A percentile compares a stretch with the other conserved stretches of the same genome.
These are phyloP conservation scores for Sylvia borin DNA, from an alignment of 2,797 vertebrate genomes.

Conservation along the genomic window DNA sequence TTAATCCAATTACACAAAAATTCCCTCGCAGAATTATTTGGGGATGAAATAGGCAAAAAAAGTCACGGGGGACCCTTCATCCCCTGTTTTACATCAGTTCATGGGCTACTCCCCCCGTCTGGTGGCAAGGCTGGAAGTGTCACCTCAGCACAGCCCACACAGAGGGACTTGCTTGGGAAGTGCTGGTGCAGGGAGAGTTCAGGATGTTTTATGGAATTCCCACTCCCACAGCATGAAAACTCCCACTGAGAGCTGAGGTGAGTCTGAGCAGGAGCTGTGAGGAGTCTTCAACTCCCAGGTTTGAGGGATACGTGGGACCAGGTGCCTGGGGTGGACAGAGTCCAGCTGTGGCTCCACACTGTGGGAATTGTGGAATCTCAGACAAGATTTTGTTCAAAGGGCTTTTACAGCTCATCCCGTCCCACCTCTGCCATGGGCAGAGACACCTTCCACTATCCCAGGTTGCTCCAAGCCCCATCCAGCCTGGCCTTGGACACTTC, in stretches of 20 bases:
- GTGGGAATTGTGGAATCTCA: background rate
- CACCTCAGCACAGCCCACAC: background rate
- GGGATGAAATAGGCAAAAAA: background rate
- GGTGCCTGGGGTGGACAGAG: background rate
- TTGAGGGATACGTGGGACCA: accelerated
- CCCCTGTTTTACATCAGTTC: background rate
- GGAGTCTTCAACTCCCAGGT: background rate
- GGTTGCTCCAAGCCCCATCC: accelerated
- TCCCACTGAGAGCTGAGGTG: accelerated
- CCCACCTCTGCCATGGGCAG: background rate
- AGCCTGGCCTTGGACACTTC: accelerated
- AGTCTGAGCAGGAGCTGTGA: background rate
- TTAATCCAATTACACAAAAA: constrained; percentile 56
- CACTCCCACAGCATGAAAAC: accelerated
- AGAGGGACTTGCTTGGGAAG: accelerated
- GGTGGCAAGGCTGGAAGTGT: background rate
- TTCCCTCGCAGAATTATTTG: constrained; percentile 1
- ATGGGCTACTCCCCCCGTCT: background rate
- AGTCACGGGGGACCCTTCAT: background rate
- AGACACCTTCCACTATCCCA: accelerated
- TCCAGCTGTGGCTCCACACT: background rate
- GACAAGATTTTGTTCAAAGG: background rate
- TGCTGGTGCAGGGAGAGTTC: accelerated
- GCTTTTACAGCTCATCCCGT: too few species aligned
- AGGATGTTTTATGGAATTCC: background rate